Percentiles rank a stretch among this genome's conserved stretches.
Evolutionary conservation across 2,797 vertebrate species (phyloP).

Genomic region (Dryobates pubescens): DNA sequence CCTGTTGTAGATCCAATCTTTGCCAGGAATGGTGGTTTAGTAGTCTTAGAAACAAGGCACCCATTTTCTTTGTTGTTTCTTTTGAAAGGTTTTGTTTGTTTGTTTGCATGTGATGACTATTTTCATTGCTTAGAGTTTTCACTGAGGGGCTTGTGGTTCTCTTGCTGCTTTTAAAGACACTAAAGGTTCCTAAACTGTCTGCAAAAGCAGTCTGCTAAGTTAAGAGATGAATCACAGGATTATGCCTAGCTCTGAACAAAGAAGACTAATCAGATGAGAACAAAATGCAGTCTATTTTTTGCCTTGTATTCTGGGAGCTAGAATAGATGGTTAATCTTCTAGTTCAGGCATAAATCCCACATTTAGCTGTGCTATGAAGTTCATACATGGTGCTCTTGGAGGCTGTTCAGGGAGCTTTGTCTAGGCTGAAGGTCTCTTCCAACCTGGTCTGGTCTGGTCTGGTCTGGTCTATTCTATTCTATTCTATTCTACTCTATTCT

Average conservation of each 20-base stretch:
- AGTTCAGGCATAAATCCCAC: not conserved
- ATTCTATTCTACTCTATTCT: no score
- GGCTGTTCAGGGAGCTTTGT: not conserved
- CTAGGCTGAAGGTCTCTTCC: no score
- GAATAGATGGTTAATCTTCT: not conserved
- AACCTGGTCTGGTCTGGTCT: no score
- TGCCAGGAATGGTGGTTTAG: not conserved
- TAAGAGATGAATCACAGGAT: not conserved
- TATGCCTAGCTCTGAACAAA: not conserved
- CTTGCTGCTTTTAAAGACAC: not conserved
- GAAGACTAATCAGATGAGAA: not conserved
- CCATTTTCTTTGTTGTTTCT: not conserved
- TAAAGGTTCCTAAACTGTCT: not conserved
- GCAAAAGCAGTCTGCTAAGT: not conserved
- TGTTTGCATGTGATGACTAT: not conserved
- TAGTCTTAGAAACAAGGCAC: not conserved
- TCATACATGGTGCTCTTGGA: rapidly evolving
- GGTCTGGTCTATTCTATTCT: no score
- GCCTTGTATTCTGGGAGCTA: not conserved
- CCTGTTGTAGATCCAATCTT: not conserved
- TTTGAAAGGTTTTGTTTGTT: not conserved
- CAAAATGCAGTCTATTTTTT: not conserved
- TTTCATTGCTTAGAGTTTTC: not conserved
- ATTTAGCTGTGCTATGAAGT: not conserved
- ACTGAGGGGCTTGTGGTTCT: not conserved